Conservation (phyloP, 2,888 invertebrate genomes). For the Zelleria hepariella region DNA sequence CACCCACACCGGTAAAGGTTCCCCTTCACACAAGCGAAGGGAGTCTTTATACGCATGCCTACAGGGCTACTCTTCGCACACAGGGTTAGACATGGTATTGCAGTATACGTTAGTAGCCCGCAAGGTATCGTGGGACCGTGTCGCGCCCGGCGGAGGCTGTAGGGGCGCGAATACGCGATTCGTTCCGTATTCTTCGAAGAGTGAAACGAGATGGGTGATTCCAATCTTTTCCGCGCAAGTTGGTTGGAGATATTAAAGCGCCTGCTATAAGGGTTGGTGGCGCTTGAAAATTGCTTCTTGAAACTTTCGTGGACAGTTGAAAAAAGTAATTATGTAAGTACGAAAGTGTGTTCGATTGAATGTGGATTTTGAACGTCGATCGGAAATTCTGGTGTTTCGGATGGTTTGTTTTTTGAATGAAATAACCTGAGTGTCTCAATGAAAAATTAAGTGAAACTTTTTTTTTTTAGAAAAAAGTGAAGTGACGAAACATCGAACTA, state of each 20-base stretch:
- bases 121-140: slow-evolving; percentile 3
- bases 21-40: slow-evolving; percentile 32
- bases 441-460: not conserved
- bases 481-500: not conserved
- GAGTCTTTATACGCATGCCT: slow-evolving; percentile 18
- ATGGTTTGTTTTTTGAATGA: not conserved
- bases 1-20: slow-evolving; percentile 35
- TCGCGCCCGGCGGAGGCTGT: slow-evolving; percentile 2
- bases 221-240: not conserved
- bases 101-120: slow-evolving; percentile 41
- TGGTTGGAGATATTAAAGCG: not conserved
- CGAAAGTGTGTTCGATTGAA: not conserved
- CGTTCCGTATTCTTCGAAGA: not conserved
- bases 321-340: too few relatives aligned
- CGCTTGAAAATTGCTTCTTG: not conserved
- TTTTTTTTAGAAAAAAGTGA: not conserved
- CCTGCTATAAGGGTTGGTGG: not conserved
- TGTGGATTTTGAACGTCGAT: not conserved
- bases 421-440: not conserved
- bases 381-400: not conserved
- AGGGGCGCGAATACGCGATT: not conserved
- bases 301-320: too few relatives aligned
- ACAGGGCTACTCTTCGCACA: slow-evolving; percentile 35
- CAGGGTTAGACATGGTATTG: slow-evolving; percentile 38
- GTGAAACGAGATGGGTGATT: not conserved